Percentiles rank a stretch among this genome's conserved stretches.
Conservation (phyloP, 2,797 vertebrate genomes). For the Smutsia gigantea region DNA sequence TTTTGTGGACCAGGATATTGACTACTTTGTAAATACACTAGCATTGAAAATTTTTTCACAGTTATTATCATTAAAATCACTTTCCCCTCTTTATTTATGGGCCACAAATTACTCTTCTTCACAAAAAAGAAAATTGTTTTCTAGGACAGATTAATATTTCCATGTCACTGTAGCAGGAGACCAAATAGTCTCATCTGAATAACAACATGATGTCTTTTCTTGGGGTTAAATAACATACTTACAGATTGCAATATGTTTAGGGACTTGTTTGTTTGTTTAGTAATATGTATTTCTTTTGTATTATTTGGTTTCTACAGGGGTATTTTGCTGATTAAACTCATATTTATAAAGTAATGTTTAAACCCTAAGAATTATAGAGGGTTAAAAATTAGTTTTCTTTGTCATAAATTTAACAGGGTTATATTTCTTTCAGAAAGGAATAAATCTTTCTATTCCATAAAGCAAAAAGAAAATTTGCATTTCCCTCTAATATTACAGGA, state of each 20-base stretch:
- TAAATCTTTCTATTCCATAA: not conserved
- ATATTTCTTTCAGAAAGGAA: too few relatives aligned
- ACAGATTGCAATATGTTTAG: conserved; percentile 67
- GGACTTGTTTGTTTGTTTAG: conserved; percentile 47
- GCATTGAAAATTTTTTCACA: not conserved
- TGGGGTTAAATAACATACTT: conserved; percentile 70
- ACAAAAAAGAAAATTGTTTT: conserved; percentile 70
- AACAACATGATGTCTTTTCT: conserved; percentile 72
- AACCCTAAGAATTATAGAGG: conserved; percentile 51
- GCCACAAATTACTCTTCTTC: not conserved
- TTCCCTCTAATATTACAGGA: not conserved
- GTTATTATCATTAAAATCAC: conserved; percentile 32
- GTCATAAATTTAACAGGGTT: conserved; percentile 37
- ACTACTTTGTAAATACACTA: not conserved
- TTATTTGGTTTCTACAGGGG: conserved; percentile 66
- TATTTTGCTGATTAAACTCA: conserved; percentile 67
- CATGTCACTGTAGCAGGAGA: conserved; percentile 16
- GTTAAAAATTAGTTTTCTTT: conserved; percentile 79
- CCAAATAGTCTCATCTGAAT: conserved; percentile 45
- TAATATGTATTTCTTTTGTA: conserved; percentile 65
- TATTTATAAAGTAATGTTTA: conserved; percentile 72
- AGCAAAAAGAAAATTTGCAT: not conserved
- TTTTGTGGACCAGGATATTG: not conserved
- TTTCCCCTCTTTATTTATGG: not conserved
- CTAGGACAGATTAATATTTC: conserved; percentile 11